Conservation (phyloP, 2,888 invertebrate species). For the Trissoscelio sp. region DNA sequence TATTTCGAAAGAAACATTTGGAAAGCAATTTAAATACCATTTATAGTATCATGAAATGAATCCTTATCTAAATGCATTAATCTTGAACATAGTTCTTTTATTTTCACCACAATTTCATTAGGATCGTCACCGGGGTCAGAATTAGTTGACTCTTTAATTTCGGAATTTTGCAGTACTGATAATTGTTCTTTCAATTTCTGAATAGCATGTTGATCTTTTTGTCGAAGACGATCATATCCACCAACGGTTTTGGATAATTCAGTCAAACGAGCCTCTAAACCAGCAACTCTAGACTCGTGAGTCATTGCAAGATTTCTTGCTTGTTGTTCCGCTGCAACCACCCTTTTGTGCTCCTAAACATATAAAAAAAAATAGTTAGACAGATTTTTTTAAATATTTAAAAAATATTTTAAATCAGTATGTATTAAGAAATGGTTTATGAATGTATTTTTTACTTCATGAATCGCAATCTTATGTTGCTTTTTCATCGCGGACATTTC, state of each 20-base stretch:
- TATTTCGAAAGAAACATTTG: neutral
- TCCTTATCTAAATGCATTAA: constrained; percentile 83
- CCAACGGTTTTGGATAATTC: constrained; percentile 92
- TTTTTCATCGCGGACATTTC: constrained; percentile 90
- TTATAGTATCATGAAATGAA: constrained; percentile 78
- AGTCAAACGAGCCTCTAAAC: constrained; percentile 90
- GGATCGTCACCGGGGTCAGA: constrained; percentile 75
- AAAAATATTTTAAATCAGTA: too few relatives aligned
- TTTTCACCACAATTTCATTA: constrained; percentile 82
- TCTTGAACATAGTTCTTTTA: constrained; percentile 83
- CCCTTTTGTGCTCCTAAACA: constrained; percentile 88
- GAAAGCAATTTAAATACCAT: constrained; percentile 79
- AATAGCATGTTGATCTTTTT: constrained; percentile 90
- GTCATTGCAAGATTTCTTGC: constrained; percentile 87
- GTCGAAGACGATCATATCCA: constrained; percentile 89
- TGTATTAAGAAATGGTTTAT: too few relatives aligned
- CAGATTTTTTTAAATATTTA: neutral
- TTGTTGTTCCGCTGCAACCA: constrained; percentile 89
- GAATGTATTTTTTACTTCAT: constrained; percentile 84
- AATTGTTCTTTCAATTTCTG: constrained; percentile 86
- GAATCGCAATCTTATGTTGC: constrained; percentile 88
- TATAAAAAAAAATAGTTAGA: neutral
- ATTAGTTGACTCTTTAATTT: constrained; percentile 71
- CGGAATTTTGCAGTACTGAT: constrained; percentile 74
- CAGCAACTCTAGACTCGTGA: constrained; percentile 91